Evolutionary conservation across 2,888 invertebrate species (phyloP).

Genomic region (Odontomyia ornata): DNA sequence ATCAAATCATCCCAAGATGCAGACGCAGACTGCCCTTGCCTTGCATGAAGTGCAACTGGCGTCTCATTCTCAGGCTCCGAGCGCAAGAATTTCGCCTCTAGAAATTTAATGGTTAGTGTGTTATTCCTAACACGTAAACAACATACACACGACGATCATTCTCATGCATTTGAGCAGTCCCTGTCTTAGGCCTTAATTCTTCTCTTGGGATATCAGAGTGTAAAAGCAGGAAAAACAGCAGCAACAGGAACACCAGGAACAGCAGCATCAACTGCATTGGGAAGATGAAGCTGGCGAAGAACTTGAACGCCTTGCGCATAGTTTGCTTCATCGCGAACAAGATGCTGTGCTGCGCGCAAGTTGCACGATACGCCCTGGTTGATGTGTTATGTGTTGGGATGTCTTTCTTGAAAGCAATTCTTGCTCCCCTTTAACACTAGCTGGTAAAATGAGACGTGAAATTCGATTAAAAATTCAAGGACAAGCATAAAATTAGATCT

Average conservation of each 20-base stretch:
- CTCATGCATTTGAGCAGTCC: constrained; percentile 8
- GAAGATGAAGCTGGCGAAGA: not conserved
- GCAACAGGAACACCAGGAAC: not conserved
- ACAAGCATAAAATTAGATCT: constrained; percentile 50
- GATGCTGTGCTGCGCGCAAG: constrained; percentile 36
- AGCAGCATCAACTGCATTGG: not conserved
- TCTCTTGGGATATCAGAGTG: not conserved
- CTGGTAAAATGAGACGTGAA: constrained; percentile 51
- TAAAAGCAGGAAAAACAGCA: not conserved
- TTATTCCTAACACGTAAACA: not conserved
- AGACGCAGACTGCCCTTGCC: not conserved
- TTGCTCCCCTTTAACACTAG: not conserved
- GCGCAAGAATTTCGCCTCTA: too few species aligned
- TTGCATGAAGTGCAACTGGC: constrained; percentile 27
- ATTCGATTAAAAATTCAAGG: constrained; percentile 52
- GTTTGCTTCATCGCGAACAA: constrained; percentile 5
- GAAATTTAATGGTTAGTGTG: not conserved
- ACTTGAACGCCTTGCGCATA: not conserved
- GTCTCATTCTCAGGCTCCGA: constrained; percentile 3
- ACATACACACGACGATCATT: not conserved
- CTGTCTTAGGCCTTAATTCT: not conserved
- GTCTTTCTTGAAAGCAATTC: constrained; percentile 31
- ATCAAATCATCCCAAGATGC: constrained; percentile 1
- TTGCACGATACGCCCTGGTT: too few species aligned
- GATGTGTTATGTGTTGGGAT: not conserved